A percentile compares a stretch with the other conserved stretches of the same genome.
These are phyloP conservation scores for Microctenopoma stevenorrisi DNA, from an alignment of 2,797 vertebrate species.

Conservation along the genomic window DNA sequence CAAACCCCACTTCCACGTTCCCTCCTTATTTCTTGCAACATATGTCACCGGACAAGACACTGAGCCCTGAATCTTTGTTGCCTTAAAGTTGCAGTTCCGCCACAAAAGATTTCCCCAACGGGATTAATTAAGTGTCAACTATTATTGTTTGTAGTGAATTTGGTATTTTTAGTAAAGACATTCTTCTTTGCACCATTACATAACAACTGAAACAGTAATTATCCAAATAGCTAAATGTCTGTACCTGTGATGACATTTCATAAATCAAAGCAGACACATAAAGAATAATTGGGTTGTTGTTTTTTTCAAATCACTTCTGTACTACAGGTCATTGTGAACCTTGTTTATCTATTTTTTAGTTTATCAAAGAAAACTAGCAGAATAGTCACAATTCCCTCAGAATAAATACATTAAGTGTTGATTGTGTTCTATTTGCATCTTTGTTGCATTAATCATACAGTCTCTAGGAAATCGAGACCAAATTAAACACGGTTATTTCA, in stretches of 20 bases:
- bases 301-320: not conserved
- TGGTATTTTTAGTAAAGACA: constrained; percentile 15
- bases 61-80: no score
- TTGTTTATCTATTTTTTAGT: not conserved
- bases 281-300: no score
- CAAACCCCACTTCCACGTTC: no score
- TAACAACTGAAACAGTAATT: constrained; percentile 3
- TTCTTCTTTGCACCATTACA: constrained; percentile 17
- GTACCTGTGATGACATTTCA: not conserved
- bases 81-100: no score
- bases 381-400: not conserved
- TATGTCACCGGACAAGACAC: no score
- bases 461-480: constrained; percentile 1
- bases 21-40: no score
- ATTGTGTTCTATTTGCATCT: constrained; percentile 1
- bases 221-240: not conserved
- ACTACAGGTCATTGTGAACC: no score
- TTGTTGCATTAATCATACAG: not conserved
- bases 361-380: not conserved
- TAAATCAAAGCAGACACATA: not conserved
- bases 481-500: not conserved
- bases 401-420: not conserved
- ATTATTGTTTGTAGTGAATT: constrained; percentile 8
- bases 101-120: no score
- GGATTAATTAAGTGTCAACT: no score